phyloP scores from a whole-genome alignment of 2,797 vertebrate species.

The Neostethus bicornis region DNA sequence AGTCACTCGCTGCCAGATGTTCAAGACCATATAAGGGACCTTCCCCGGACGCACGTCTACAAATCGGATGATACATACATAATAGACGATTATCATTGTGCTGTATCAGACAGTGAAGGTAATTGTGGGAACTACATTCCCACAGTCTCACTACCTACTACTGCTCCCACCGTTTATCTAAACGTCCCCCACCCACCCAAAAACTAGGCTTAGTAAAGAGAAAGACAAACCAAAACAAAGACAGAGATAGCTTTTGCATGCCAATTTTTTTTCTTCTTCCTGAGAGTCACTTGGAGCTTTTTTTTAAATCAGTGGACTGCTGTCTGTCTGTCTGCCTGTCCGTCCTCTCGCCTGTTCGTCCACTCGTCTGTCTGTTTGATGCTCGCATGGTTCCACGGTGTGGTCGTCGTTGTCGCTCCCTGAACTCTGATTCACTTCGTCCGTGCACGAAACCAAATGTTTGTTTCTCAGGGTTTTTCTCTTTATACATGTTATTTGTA shows the following conservation, averaged over 20 bases:
- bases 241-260: slow-evolving; percentile 81
- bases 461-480: slow-evolving; percentile 59
- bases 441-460: slow-evolving; percentile 68
- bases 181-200: slow-evolving; percentile 84
- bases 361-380: slow-evolving; percentile 71
- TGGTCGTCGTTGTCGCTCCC: slow-evolving; percentile 66
- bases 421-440: slow-evolving; percentile 69
- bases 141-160: slow-evolving; percentile 80
- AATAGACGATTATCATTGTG: slow-evolving; percentile 98
- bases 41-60: slow-evolving; percentile 93
- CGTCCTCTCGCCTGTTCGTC: slow-evolving; percentile 73
- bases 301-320: slow-evolving; percentile 75
- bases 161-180: slow-evolving; percentile 75
- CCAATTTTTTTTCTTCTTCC: slow-evolving; percentile 77
- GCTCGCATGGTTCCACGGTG: slow-evolving; percentile 72
- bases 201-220: slow-evolving; percentile 72
- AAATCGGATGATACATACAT: slow-evolving; percentile 97
- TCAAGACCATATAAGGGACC: slow-evolving; percentile 95
- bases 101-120: slow-evolving; percentile 99
- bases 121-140: slow-evolving; percentile 87
- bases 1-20: slow-evolving; percentile 99
- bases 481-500: slow-evolving; percentile 41
- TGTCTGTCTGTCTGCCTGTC: slow-evolving; percentile 81
- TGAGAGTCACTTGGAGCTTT: slow-evolving; percentile 74
- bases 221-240: slow-evolving; percentile 65